These are phyloP conservation scores for Tetragnatha versicolor DNA, from an alignment of 1,140 invertebrate species.

Conservation along the genomic window DNA sequence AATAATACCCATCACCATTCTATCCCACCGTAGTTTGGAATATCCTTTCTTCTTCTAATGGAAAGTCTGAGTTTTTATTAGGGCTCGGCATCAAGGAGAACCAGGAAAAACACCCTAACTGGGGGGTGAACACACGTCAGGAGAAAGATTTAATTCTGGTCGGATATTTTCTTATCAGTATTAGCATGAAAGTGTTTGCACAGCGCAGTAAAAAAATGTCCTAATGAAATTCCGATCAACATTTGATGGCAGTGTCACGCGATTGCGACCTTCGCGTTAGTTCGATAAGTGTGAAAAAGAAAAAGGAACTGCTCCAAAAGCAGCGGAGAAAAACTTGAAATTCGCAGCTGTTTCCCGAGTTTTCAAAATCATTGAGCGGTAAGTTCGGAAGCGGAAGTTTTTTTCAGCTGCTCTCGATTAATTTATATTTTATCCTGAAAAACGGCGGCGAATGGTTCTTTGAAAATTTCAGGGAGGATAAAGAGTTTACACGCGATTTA, in stretches of 20 bases:
- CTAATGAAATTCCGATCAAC: constrained; percentile 36
- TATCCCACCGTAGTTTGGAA: too few relatives aligned
- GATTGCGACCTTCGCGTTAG: constrained; percentile 14
- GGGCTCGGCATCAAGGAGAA: too few relatives aligned
- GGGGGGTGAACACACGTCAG: too few relatives aligned
- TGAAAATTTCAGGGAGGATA: neutral
- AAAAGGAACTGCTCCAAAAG: neutral
- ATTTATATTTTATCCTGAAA: neutral
- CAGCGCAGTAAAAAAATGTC: constrained; percentile 1
- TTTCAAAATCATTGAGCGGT: constrained; percentile 32
- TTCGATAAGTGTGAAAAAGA: neutral
- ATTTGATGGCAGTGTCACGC: constrained; percentile 12
- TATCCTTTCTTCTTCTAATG: too few relatives aligned
- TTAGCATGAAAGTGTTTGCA: neutral
- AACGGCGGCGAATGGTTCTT: neutral
- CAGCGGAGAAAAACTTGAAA: constrained; percentile 5
- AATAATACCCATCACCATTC: too few relatives aligned
- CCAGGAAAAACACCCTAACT: too few relatives aligned
- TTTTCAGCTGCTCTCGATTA: neutral
- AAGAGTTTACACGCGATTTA: neutral
- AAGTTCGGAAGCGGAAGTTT: neutral
- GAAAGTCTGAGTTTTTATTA: too few relatives aligned
- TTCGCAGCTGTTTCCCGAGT: constrained; percentile 18
- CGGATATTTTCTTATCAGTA: constrained; percentile 29
- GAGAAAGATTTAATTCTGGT: too few relatives aligned